These are phyloP conservation scores for Ambastaia sidthimunki DNA, from an alignment of 2,797 vertebrate species.

Conservation along the genomic window DNA sequence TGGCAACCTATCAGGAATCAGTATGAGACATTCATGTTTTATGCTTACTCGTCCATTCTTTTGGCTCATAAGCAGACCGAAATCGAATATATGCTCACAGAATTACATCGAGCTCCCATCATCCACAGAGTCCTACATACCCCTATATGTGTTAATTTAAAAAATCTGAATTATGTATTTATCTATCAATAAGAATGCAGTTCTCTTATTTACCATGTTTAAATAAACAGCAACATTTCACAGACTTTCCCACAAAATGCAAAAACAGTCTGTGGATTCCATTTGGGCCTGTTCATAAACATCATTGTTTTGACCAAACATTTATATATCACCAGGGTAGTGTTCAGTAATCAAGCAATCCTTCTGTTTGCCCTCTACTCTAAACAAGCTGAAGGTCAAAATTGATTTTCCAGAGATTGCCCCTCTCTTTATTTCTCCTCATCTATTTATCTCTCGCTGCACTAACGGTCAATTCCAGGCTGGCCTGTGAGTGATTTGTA, in stretches of 20 bases:
- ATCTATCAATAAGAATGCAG: not conserved
- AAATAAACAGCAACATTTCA: not conserved
- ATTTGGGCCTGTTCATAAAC: not conserved
- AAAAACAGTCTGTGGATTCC: not conserved
- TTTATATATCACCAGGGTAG: not conserved
- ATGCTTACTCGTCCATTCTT: slow-evolving; percentile 6
- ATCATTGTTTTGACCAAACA: not conserved
- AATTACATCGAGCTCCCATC: not conserved
- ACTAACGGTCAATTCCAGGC: slow-evolving; percentile 8
- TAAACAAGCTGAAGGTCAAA: slow-evolving; percentile 48
- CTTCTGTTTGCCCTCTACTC: slow-evolving; percentile 40
- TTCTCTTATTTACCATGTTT: not conserved
- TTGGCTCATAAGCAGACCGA: not conserved
- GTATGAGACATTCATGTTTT: slow-evolving; percentile 5
- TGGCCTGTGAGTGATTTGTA: slow-evolving; percentile 45
- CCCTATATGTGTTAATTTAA: not conserved
- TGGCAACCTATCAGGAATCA: slow-evolving; percentile 14
- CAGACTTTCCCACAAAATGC: not conserved
- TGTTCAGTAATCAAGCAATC: slow-evolving; percentile 29
- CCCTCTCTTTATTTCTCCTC: slow-evolving; percentile 23
- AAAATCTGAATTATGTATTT: not conserved
- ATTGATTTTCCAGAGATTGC: slow-evolving; percentile 46
- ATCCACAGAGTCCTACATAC: not conserved
- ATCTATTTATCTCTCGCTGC: not conserved
- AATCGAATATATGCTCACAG: not conserved